A percentile compares a stretch with the other conserved stretches of the same genome.
Evolutionary conservation across 2,888 invertebrate species (phyloP).

Genomic region (Pandemis heparana): DNA sequence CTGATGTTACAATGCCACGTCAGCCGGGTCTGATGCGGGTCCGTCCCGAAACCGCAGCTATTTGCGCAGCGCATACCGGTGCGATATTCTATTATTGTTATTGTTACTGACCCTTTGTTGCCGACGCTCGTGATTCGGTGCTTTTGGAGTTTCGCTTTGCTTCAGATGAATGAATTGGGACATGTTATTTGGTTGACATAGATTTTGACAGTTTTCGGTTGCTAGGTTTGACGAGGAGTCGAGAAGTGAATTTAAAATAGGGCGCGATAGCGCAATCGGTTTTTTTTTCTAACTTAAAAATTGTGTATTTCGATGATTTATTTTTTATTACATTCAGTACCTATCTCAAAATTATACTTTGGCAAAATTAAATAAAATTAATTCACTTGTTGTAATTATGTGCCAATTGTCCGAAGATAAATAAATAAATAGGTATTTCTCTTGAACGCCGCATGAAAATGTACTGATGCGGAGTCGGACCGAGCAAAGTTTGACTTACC

Average conservation of each 20-base stretch:
- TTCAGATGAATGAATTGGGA: neutral
- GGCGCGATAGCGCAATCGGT: too few relatives aligned
- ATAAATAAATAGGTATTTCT: neutral
- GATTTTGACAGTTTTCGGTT: neutral
- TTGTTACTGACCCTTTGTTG: constrained; percentile 2
- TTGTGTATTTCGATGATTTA: too few relatives aligned
- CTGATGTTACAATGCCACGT: constrained; percentile 15
- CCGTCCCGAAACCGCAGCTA: neutral
- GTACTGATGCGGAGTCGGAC: constrained; percentile 8
- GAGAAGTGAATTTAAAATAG: too few relatives aligned
- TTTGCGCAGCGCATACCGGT: neutral
- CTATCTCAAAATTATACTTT: too few relatives aligned
- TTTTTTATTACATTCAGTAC: too few relatives aligned
- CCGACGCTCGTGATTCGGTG: neutral
- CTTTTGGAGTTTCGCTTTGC: neutral
- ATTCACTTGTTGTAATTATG: too few relatives aligned
- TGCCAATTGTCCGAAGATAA: too few relatives aligned
- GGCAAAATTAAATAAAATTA: too few relatives aligned
- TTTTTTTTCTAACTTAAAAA: too few relatives aligned
- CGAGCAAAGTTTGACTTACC: constrained; percentile 10
- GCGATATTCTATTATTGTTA: constrained; percentile 4
- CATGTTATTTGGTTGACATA: neutral
- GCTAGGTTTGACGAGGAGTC: neutral
- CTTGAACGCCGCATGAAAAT: neutral
- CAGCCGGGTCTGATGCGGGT: constrained; percentile 24